Conservation (phyloP, 2,888 invertebrate species). For the Acronicta leporina region DNA sequence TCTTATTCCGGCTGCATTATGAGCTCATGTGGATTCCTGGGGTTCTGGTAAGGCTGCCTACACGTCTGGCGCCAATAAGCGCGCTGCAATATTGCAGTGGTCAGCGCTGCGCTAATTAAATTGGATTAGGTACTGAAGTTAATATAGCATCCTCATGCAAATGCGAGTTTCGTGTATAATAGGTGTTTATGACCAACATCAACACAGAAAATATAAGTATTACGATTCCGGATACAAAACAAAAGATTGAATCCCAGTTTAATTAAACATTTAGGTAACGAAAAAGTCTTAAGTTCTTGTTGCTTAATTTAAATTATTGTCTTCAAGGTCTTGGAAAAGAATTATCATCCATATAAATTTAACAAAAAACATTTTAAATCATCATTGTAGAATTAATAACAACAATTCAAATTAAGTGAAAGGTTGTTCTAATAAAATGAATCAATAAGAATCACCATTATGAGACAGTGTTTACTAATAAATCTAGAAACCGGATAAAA, state of each 20-base stretch:
- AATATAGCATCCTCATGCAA: conserved; percentile 24
- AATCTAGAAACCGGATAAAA: not conserved
- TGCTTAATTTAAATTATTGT: too few relatives aligned
- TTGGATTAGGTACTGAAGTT: conserved; percentile 29
- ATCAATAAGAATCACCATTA: not conserved
- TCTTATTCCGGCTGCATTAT: conserved; percentile 48
- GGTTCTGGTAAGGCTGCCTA: conserved; percentile 51
- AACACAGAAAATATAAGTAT: not conserved
- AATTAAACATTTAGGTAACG: too few relatives aligned
- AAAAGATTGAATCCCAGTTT: not conserved
- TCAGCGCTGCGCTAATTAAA: conserved; percentile 39
- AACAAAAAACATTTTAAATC: too few relatives aligned
- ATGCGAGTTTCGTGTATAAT: conserved; percentile 36
- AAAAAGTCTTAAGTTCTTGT: too few relatives aligned
- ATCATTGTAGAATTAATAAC: too few relatives aligned
- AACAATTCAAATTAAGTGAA: not conserved
- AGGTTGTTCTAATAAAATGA: not conserved
- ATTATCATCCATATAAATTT: too few relatives aligned
- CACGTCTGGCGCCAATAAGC: conserved; percentile 44
- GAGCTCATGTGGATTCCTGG: conserved; percentile 48
- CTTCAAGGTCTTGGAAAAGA: too few relatives aligned
- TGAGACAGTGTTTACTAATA: not conserved
- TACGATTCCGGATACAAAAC: not conserved
- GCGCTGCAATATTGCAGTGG: conserved; percentile 47
- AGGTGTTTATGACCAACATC: conserved; percentile 20